These are phyloP conservation scores for Catajapyx aquilonaris DNA, from an alignment of 1,140 invertebrate genomes.

Conservation along the genomic window DNA sequence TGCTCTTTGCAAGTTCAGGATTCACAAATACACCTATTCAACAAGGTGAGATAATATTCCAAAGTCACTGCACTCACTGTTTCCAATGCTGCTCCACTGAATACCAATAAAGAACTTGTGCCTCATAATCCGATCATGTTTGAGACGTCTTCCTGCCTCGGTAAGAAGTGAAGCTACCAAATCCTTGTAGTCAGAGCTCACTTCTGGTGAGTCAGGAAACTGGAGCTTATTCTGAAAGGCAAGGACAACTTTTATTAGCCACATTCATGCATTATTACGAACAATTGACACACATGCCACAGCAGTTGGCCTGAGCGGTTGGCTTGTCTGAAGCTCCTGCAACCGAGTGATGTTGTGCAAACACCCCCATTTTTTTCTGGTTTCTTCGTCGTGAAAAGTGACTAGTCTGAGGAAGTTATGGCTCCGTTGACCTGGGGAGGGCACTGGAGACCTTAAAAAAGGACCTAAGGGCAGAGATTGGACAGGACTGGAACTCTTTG, in stretches of 20 bases:
- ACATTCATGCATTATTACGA: too few species aligned
- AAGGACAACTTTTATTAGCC: too few species aligned
- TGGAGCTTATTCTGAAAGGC: slow-evolving; percentile 21
- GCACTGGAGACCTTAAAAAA: too few species aligned
- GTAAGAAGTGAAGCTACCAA: slow-evolving; percentile 33
- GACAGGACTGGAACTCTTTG: too few species aligned
- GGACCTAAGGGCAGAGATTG: too few species aligned
- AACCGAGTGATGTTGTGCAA: neutral
- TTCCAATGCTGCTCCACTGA: slow-evolving; percentile 29
- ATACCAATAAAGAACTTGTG: slow-evolving; percentile 36
- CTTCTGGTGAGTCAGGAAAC: slow-evolving; percentile 28
- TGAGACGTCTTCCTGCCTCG: slow-evolving; percentile 26
- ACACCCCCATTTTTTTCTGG: neutral
- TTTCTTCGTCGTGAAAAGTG: neutral
- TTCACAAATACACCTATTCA: neutral
- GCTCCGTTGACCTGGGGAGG: too few species aligned
- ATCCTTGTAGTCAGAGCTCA: slow-evolving; percentile 26
- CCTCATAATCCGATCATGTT: slow-evolving; percentile 32
- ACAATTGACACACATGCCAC: slow-evolving; percentile 2
- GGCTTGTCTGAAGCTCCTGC: neutral
- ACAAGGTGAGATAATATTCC: neutral
- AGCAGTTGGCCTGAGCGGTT: too few species aligned
- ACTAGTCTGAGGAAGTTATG: neutral
- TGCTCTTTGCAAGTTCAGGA: neutral
- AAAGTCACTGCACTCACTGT: slow-evolving; percentile 13